Conservation (phyloP, 2,888 invertebrate species). For the Vesta saturnalis region DNA sequence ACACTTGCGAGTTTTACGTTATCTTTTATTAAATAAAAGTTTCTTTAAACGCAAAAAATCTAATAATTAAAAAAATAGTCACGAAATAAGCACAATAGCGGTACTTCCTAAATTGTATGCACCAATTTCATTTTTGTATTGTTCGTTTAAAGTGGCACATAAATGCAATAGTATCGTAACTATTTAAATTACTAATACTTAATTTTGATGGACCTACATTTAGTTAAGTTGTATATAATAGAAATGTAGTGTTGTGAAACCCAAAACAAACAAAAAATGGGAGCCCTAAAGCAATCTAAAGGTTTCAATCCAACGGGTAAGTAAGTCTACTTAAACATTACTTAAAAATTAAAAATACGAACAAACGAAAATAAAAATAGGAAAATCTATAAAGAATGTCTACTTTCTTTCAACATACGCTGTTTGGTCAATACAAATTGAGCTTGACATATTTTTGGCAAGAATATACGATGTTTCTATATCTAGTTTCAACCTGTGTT, state of each 20-base stretch:
- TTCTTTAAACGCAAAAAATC: no score
- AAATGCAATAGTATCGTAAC: neutral
- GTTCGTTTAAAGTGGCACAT: neutral
- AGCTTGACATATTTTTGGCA: conserved; percentile 1
- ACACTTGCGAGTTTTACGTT: no score
- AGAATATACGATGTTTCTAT: neutral
- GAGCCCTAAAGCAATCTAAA: neutral
- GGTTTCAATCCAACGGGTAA: conserved; percentile 1
- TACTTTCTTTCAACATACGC: neutral
- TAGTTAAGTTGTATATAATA: no score
- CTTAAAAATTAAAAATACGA: neutral
- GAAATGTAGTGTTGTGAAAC: no score
- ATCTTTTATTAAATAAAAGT: no score
- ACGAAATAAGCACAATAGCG: neutral
- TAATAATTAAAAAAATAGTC: neutral
- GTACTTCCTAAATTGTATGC: no score
- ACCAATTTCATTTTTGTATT: neutral
- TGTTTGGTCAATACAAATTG: neutral
- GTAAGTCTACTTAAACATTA: neutral
- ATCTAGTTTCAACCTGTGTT: neutral
- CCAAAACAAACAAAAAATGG: no score
- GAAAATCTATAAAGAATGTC: neutral
- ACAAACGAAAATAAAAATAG: neutral
- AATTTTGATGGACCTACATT: no score
- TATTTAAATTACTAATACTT: no score